Evolutionary conservation across 30 jellyfish, hydroid and myxozoan species (phyloP), one percentile per base, ranked within the genome.

Genomic region (Pseudorhiza aurosa): DNA sequence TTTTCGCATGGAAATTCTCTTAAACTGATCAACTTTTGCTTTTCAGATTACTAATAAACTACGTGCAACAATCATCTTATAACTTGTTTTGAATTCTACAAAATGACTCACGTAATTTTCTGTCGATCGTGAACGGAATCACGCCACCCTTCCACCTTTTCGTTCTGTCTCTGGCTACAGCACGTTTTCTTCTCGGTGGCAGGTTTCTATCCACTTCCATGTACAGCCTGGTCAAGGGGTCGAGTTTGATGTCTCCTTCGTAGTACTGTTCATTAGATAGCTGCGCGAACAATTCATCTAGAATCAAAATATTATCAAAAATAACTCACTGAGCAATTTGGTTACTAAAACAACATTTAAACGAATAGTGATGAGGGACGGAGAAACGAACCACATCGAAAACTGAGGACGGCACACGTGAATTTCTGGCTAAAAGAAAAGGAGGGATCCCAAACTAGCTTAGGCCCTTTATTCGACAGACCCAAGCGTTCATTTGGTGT

Each of bases 161-260:
- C 44, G 14, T 55, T 42, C 60, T 19, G 59, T 39, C 55, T 45
- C 81, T 74, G 0, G 63, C 70, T 27, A 85, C 85, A 14, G 96
- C 96, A 12, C 96, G 62, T 51, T 75, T 85, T 51, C 90, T 36
- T 50, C 96, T 50, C 44, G 90, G 83, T 29, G 89, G 96, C 53
- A 85, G 55, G 35, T 71, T 71, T 43, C 96, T 49, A 68, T 75
- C 90, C 21, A 85, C 96, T 47, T 74, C 90, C 65, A 85, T 65
- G 83, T 75, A 62, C 15, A 85, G 90, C 31, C 64, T 65, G 36
- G 96, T 74, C 44, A 85, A 17, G 8, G 96, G 96, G 82, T 85
- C 96, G 21, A 85, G 87, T 43, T 69, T 75, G 75, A 85, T 85
- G 72, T 85, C 96, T 58, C 96, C 96, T 68, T 85, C 80, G 31